Conservation (phyloP, 1,140 invertebrate genomes). For the Atta cephalotes region DNA sequence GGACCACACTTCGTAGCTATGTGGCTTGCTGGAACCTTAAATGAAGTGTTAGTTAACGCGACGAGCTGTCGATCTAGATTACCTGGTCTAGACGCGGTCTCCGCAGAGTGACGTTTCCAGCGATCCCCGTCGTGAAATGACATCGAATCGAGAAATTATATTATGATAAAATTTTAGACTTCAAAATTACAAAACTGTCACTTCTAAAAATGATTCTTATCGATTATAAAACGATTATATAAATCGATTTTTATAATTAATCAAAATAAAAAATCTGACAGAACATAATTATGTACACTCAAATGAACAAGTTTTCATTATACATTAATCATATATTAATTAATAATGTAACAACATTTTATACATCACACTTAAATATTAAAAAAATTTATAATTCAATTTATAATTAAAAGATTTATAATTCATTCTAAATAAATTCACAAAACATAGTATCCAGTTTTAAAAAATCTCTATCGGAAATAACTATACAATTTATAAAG, state of each 20-base stretch:
- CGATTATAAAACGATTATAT: too few species aligned
- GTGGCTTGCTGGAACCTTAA: conserved; percentile 31
- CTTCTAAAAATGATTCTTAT: background rate
- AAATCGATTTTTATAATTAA: too few species aligned
- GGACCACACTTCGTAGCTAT: conserved; percentile 31
- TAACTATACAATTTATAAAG: background rate
- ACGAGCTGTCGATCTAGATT: conserved; percentile 58
- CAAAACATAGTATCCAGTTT: background rate
- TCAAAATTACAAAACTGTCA: background rate
- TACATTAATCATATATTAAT: background rate
- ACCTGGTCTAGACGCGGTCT: conserved; percentile 56
- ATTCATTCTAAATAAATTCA: background rate
- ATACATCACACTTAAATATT: background rate
- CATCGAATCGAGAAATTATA: conserved; percentile 7
- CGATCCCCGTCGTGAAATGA: conserved; percentile 1
- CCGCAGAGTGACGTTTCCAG: conserved; percentile 19
- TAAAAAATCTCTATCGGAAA: background rate
- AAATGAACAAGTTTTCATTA: background rate
- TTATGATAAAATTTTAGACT: conserved; percentile 1
- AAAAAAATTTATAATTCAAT: too few species aligned
- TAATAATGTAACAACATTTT: background rate
- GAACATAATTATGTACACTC: background rate
- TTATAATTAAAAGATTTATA: background rate
- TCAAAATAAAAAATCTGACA: background rate
- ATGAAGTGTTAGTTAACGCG: conserved; percentile 62